Base-by-base conservation (phyloP, 2,113 vertebrate species). In the Poeciliopsis prolifica region DNA sequence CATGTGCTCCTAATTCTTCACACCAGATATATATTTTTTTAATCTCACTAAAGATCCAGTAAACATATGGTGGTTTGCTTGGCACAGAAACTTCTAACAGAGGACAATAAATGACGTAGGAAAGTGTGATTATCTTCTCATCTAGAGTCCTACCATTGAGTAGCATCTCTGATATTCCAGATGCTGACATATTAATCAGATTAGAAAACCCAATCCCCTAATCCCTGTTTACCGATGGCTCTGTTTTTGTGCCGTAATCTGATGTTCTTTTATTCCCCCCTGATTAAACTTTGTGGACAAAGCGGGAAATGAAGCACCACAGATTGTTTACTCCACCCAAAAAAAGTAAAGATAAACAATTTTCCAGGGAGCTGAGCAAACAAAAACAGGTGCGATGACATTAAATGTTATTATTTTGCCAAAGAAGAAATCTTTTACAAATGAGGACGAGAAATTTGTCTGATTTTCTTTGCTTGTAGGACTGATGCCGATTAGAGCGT, bases 121-220 rank as follows among this genome's bases (percentile, higher is more conserved):
- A 62, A 91, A 72, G 82, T 70, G 81, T 82, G 76, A 91, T 88
- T 92, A 89, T 86, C 79, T 68, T 70, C 82, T 93, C 81, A 75
- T 84, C 81, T 77, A 82, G 80, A 85, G 84, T 88, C 76, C 85
- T 88, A 91, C 89, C 90, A 88, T 89, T 81, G 72, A 86, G 86
- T 77, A 86, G 88, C 79, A 90, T 90, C 78, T 86, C 81, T 75
- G 89, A 90, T 80, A 82, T 83, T 91, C 86, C 72, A 80, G 70
- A 86, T 83, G 87, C 81, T 35, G 88, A 87, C 76, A 87, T 86
- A 91, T 89, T 92, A 92, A 94, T 93, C 91, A 88, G 93, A 92
- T 93, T 92, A 93, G 51, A 75, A 73, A 61, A 40, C 68, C 88
- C 75, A 91, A 92, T 87, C 83, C 87, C 70, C 80, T 91, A 93